A percentile compares a stretch with the other conserved stretches of the same genome.
Evolutionary conservation across 2,797 vertebrate genomes (phyloP).

Genomic region (Hoplostethus mediterraneus): DNA sequence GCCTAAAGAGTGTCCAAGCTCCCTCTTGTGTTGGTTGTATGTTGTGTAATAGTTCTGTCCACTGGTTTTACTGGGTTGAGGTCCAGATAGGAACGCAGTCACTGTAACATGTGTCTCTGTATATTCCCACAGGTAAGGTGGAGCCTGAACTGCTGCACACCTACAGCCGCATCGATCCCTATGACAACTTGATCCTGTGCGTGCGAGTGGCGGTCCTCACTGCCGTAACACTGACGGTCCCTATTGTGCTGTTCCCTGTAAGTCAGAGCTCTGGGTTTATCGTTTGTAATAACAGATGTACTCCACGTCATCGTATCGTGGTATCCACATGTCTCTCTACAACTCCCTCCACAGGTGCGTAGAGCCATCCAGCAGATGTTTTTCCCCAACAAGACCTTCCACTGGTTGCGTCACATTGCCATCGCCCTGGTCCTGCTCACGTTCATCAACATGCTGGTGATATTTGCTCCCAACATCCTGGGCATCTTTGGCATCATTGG

Average conservation of each 20-base stretch:
- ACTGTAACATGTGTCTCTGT: background rate
- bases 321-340: background rate
- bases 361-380: slow-evolving; percentile 96
- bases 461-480: slow-evolving; percentile 97
- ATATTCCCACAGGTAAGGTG: slow-evolving; percentile 83
- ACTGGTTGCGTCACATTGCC: slow-evolving; percentile 90
- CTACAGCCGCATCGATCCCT: slow-evolving; percentile 93
- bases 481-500: slow-evolving; percentile 98
- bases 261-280: slow-evolving; percentile 59
- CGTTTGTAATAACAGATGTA: background rate
- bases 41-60: background rate
- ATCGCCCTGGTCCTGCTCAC: slow-evolving; percentile 90
- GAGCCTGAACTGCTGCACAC: slow-evolving; percentile 97
- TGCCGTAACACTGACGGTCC: slow-evolving; percentile 96
- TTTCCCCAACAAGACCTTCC: slow-evolving; percentile 93
- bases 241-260: slow-evolving; percentile 97
- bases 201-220: slow-evolving; percentile 96
- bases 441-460: slow-evolving; percentile 94
- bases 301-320: too few relatives aligned
- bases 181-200: slow-evolving; percentile 94
- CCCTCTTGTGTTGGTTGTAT: slow-evolving; percentile 57
- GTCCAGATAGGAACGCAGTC: background rate
- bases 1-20: slow-evolving; percentile 2
- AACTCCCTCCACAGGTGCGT: slow-evolving; percentile 86
- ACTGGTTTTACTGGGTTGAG: background rate